A percentile compares a stretch with the other conserved stretches of the same genome.
phyloP scores from a whole-genome alignment of 2,797 vertebrate genomes.

The Hemitrygon akajei region DNA sequence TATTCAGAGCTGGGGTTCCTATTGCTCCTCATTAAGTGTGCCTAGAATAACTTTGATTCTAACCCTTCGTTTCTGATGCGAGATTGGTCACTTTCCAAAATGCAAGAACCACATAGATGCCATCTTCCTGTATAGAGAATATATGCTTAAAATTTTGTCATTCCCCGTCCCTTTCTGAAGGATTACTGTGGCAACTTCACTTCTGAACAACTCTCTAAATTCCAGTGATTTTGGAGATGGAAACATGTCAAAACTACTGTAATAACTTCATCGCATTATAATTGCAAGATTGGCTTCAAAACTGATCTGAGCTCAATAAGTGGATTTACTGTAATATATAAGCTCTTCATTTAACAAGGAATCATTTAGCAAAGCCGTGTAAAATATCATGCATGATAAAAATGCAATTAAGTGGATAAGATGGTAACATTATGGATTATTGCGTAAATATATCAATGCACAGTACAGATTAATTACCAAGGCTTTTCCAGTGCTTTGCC shows the following conservation, averaged over 20 bases:
- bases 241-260: not conserved
- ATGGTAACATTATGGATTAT: not conserved
- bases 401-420: not conserved
- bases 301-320: not conserved
- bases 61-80: not conserved
- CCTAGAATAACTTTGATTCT: not conserved
- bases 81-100: not conserved
- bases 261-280: not conserved
- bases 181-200: not conserved
- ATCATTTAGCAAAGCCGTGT: not conserved
- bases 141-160: not conserved
- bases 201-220: not conserved
- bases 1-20: not conserved
- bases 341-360: not conserved
- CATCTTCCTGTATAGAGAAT: not conserved
- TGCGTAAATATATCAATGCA: not conserved
- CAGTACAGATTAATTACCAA: not conserved
- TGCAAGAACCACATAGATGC: not conserved
- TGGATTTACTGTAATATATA: not conserved
- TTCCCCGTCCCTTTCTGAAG: not conserved
- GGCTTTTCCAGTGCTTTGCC: not conserved
- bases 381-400: not conserved
- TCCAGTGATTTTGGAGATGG: not conserved
- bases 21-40: not conserved
- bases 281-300: not conserved